Base-by-base conservation (phyloP, 2,888 invertebrate species). In the Cybosia mesomella region DNA sequence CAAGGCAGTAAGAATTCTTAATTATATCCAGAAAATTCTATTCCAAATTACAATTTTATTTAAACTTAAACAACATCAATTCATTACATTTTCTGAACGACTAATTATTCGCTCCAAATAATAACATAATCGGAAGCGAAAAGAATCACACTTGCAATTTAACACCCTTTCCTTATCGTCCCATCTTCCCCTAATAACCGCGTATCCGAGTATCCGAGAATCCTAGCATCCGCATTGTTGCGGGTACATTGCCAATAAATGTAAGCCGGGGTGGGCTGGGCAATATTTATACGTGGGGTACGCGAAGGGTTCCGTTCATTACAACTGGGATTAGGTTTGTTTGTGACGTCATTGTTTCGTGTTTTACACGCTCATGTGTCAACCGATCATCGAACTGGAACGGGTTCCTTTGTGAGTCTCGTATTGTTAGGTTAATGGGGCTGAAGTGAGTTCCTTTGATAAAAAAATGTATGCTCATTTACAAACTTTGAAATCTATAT, bases 301-400 rank as follows among this genome's bases (percentile, higher is more conserved):
- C 36, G 34, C 24, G 55, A 57, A 66, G 65, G 68, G 62, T 62
- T 32, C 75, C 80, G 83, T 85, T 86, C 83, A 88, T 87, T 87
- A 86, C 82, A 81, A 79, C 79, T 75, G 79, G 88, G 85, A 86
- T 89, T 87, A 87, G 81, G 77, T 81, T 76, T 77, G 83, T 79
- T 74, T 74, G 76, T 67, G 74, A 79, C 65, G 74, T 74, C 64
- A 79, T 79, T 76, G 81, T 80, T 75, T 76, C 43, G 67, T 70
- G 76, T 66, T 71, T 68, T 74, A 72, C 71, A 71, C 68, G 71
- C 61, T 59, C 69, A 55, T 58, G 58, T 64, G 62, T 61, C 67
- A 58, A 67, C 34, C 61, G 68, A 63, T 24, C 63, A 68, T 39
- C 66, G 63, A 63, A 55, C 65, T 58, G 62, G 68, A 68, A 58